phyloP scores from a whole-genome alignment of 2,888 invertebrate genomes.

The Andrena bucephala region DNA sequence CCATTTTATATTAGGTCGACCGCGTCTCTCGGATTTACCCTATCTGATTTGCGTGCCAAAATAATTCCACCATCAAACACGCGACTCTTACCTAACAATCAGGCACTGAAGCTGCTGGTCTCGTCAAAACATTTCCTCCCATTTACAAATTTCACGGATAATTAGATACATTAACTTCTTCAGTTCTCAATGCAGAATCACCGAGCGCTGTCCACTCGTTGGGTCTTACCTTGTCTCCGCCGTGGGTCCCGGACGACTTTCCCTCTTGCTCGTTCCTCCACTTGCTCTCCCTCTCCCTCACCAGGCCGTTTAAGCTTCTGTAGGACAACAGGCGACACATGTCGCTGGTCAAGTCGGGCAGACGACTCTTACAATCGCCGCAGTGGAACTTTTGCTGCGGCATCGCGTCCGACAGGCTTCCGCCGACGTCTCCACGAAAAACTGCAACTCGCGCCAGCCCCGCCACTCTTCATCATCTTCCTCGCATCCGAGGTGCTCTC shows the following conservation, averaged over 20 bases:
- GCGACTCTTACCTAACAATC: not conserved
- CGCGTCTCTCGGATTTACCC: no score
- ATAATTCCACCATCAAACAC: not conserved
- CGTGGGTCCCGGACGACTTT: constrained; percentile 36
- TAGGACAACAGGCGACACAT: constrained; percentile 78
- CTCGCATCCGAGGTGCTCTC: constrained; percentile 28
- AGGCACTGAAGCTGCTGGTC: not conserved
- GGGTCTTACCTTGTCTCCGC: constrained; percentile 63
- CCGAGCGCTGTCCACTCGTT: not conserved
- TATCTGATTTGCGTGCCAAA: not conserved
- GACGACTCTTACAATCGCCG: constrained; percentile 72
- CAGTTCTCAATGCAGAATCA: not conserved
- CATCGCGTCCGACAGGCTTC: constrained; percentile 65
- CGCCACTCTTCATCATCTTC: constrained; percentile 46
- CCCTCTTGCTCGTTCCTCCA: constrained; percentile 56
- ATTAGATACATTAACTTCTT: not conserved
- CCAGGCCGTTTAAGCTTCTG: constrained; percentile 72
- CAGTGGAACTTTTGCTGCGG: constrained; percentile 77
- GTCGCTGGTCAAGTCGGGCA: constrained; percentile 76
- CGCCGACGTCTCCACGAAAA: constrained; percentile 37
- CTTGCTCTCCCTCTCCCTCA: constrained; percentile 56
- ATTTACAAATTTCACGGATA: not conserved
- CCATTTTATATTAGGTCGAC: no score
- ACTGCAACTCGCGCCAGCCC: constrained; percentile 29
- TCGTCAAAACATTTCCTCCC: not conserved